These are phyloP conservation scores for Ichneumoninae sp. DNA, from an alignment of 2,888 invertebrate genomes.

Conservation along the genomic window DNA sequence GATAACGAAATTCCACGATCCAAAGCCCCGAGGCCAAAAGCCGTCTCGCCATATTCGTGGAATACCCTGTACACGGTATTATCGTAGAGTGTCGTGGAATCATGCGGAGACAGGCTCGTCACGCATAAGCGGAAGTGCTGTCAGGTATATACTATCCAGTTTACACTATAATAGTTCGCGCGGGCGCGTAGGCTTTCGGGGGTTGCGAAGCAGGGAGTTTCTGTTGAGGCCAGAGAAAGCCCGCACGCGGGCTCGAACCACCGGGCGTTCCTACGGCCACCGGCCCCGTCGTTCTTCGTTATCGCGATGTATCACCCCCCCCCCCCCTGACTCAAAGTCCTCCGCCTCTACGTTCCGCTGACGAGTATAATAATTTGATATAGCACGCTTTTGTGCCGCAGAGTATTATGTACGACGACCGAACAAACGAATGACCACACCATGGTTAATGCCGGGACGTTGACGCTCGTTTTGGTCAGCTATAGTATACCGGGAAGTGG, in stretches of 20 bases:
- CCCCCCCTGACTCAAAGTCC: conserved; percentile 20
- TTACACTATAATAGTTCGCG: conserved; percentile 8
- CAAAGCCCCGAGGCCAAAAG: neutral
- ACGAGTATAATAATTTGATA: conserved; percentile 42
- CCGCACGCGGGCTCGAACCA: neutral
- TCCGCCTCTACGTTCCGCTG: conserved; percentile 10
- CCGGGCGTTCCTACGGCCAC: neutral
- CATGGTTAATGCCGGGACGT: neutral
- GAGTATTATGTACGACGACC: conserved; percentile 2
- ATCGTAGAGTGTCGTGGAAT: neutral
- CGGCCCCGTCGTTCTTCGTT: conserved; percentile 31
- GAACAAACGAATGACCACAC: conserved; percentile 23
- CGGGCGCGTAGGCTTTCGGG: neutral
- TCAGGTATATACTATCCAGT: conserved; percentile 1
- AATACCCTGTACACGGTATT: neutral
- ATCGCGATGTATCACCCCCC: conserved; percentile 38
- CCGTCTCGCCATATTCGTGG: neutral
- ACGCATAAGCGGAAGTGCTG: neutral
- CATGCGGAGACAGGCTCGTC: neutral
- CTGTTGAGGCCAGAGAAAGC: conserved; percentile 1
- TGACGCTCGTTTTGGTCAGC: neutral
- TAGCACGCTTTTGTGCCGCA: neutral
- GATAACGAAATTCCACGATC: neutral
- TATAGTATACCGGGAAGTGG: neutral
- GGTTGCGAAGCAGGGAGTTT: neutral